These are phyloP conservation scores for Apodemus speciosus DNA, from an alignment of 2,113 vertebrate genomes.

Conservation along the genomic window DNA sequence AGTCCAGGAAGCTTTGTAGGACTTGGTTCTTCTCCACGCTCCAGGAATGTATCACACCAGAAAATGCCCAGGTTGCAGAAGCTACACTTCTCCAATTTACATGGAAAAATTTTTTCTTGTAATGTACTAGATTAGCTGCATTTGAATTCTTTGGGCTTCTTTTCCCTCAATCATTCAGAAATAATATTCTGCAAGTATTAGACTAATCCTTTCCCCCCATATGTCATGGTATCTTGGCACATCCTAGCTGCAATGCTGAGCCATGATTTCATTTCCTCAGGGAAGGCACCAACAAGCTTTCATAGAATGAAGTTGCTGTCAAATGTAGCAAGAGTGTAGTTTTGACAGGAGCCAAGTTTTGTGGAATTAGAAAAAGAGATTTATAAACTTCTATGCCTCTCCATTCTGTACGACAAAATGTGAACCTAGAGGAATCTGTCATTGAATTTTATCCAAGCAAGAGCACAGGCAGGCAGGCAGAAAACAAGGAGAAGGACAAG, in stretches of 20 bases:
- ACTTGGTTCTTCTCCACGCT: not conserved
- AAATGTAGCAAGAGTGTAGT: not conserved
- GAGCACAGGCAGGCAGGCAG: not conserved
- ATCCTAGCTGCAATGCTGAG: not conserved
- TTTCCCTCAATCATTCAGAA: slow-evolving; percentile 5
- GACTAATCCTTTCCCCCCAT: not conserved
- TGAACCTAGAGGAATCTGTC: not conserved
- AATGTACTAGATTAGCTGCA: not conserved
- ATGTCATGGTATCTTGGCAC: not conserved
- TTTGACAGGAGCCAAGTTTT: slow-evolving; percentile 4
- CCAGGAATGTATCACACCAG: not conserved
- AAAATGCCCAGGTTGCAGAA: not conserved
- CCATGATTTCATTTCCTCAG: not conserved
- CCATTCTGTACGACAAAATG: not conserved
- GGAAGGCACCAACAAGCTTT: not conserved
- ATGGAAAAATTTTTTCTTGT: not conserved
- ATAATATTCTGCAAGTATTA: not conserved
- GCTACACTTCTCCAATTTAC: not conserved
- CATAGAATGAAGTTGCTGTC: not conserved
- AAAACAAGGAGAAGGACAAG: not conserved
- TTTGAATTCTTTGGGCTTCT: not conserved
- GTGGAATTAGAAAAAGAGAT: not conserved
- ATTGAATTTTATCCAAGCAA: slow-evolving; percentile 33
- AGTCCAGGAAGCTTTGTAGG: not conserved
- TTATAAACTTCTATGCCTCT: not conserved